Evolutionary conservation across 2,113 vertebrate species (phyloP), one percentile per base, ranked within the genome.

Genomic region (Sander lucioperca): DNA sequence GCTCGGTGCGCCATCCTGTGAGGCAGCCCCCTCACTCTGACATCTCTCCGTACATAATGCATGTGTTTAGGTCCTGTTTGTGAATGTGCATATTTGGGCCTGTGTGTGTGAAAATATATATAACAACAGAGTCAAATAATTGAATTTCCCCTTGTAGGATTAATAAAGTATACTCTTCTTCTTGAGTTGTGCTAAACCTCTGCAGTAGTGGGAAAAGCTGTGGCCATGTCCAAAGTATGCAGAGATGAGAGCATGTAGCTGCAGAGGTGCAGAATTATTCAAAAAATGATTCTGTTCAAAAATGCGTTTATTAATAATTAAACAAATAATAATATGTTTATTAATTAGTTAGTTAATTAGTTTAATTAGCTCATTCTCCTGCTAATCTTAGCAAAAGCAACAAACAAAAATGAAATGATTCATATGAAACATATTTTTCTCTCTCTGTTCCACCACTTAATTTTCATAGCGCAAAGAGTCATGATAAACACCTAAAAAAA

Each of bases 191-290:
- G 66, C 33, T 33, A 23, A 70, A 50, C 27, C 36, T 63, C 48
- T 39, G 12, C 50, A 45, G 15, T 3, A 1, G 25, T 56, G 25
- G 13, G 50, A 67, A 82, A 79, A 4, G 15, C 5, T 71, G 70
- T 15, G 1, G 43, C 64, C 73, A 74, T 30, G 15, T 69, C 33
- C 36, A 27, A 53, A 76, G 50, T 68, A 65, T 77, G 67, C 23
- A 47, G 63, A 79, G 30, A 58, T 58, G 54, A 73, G 62, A 67
- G 15, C 48, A 56, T 51, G 56, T 2, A 57, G 59, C 73, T 80
- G 62, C n/a, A 67, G 9, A 56, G 53, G 6, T 30, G 13, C 25
- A 27, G 14, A 25, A 6, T 61, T 33, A 8, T 61, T 36, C 16
- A 36, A 33, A 62, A 36, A 51, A 50, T 10, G 0, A 65, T 58